Conservation (phyloP, 2,888 invertebrate genomes). For the Achlya flavicornis region DNA sequence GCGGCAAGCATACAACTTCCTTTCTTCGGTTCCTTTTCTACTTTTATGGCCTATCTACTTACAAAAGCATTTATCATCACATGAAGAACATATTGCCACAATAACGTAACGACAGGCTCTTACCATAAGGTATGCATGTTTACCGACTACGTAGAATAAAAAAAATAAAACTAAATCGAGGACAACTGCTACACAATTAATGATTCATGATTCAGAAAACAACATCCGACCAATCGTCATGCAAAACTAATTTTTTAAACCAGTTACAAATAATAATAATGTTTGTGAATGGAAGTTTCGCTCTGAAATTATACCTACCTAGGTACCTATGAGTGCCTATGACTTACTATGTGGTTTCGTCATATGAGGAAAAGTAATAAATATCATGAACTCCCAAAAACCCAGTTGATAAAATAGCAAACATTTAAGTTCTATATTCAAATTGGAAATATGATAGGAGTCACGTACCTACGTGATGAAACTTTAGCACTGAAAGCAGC, state of each 20-base stretch:
- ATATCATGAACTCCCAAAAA: not conserved
- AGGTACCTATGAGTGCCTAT: not conserved
- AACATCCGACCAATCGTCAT: not conserved
- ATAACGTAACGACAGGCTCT: no score
- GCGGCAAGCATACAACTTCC: no score
- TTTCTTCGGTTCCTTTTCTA: no score
- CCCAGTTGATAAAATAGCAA: not conserved
- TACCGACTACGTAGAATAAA: no score
- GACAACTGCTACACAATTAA: no score
- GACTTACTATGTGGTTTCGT: not conserved
- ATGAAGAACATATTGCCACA: no score
- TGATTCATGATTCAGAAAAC: not conserved
- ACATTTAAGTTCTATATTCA: not conserved
- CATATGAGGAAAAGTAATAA: not conserved
- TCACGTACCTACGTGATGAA: not conserved
- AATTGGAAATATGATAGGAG: not conserved
- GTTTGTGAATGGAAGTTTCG: not conserved
- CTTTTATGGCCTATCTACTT: no score
- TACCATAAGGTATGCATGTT: no score
- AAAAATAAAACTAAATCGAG: no score
- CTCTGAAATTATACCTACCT: not conserved
- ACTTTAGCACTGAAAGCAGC: not conserved
- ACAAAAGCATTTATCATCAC: no score
- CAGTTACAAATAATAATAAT: not conserved
- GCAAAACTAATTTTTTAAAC: not conserved